Evolutionary conservation across 2,113 vertebrate genomes (phyloP).

Genomic region (Pterophyllum scalare): DNA sequence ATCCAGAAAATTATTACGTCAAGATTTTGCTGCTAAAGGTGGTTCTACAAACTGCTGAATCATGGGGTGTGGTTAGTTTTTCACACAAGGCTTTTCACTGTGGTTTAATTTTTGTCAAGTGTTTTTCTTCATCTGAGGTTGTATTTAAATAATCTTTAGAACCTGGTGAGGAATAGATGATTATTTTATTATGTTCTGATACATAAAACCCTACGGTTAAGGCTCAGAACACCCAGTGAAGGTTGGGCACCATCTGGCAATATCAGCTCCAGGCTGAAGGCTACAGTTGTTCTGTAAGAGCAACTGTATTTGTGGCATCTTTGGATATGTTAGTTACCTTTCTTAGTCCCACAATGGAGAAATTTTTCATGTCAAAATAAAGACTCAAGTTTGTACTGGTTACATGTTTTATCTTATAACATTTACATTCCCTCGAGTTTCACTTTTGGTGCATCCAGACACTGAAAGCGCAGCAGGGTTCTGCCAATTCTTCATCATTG

Average conservation of each 20-base stretch:
- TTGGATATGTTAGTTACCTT: too few species aligned
- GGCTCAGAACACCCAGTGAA: too few species aligned
- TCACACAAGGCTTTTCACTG: too few species aligned
- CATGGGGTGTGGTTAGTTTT: not conserved
- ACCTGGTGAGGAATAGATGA: not conserved
- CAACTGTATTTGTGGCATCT: too few species aligned
- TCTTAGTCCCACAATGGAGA: too few species aligned
- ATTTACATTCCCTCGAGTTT: not conserved
- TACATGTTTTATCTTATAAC: not conserved
- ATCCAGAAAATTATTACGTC: not conserved
- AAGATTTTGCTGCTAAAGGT: not conserved
- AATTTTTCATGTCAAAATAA: not conserved
- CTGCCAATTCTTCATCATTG: slow-evolving; percentile 16
- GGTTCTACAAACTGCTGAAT: not conserved
- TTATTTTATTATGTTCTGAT: not conserved
- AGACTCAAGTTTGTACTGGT: not conserved
- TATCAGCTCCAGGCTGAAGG: too few species aligned
- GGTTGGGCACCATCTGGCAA: too few species aligned
- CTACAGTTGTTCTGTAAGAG: too few species aligned
- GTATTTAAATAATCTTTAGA: not conserved
- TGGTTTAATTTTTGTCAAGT: not conserved
- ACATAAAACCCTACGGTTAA: not conserved
- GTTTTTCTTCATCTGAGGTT: not conserved
- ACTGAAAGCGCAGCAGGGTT: not conserved
- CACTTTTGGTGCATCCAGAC: not conserved